Evolutionary conservation across 2,113 vertebrate species (phyloP).

Genomic region (Osmerus eperlanus): DNA sequence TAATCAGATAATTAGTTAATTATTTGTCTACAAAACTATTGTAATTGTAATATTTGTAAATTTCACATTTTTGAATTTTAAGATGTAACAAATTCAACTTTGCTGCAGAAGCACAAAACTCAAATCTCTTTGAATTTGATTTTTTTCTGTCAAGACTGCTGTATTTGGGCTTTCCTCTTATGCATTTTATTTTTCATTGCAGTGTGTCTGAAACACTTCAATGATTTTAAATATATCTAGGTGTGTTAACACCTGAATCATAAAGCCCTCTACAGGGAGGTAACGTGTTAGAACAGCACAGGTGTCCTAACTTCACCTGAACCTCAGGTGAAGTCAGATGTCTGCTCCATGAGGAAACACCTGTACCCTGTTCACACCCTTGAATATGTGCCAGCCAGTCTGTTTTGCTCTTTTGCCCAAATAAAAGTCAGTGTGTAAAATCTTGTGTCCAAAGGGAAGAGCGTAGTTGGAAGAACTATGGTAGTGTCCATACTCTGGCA

Average conservation of each 20-base stretch:
- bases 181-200: conserved; percentile 36
- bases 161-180: conserved; percentile 39
- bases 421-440: conserved; percentile 32
- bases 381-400: conserved; percentile 31
- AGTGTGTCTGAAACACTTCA: conserved; percentile 48
- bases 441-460: conserved; percentile 30
- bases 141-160: conserved; percentile 38
- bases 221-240: conserved; percentile 58
- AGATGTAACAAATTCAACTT: conserved; percentile 55
- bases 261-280: conserved; percentile 49
- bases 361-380: conserved; percentile 44
- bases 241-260: conserved; percentile 59
- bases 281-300: conserved; percentile 37
- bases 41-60: conserved; percentile 69
- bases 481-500: not conserved
- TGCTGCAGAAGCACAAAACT: not conserved
- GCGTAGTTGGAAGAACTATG: not conserved
- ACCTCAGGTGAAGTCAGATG: conserved; percentile 50
- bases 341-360: conserved; percentile 42
- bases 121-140: conserved; percentile 40
- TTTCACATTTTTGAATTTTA: conserved; percentile 58
- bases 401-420: conserved; percentile 29
- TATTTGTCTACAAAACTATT: conserved; percentile 23
- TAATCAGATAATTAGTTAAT: not conserved
- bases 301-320: conserved; percentile 58